Conservation (phyloP, 2,113 vertebrate genomes). For the Sphaerodactylus townsendi region DNA sequence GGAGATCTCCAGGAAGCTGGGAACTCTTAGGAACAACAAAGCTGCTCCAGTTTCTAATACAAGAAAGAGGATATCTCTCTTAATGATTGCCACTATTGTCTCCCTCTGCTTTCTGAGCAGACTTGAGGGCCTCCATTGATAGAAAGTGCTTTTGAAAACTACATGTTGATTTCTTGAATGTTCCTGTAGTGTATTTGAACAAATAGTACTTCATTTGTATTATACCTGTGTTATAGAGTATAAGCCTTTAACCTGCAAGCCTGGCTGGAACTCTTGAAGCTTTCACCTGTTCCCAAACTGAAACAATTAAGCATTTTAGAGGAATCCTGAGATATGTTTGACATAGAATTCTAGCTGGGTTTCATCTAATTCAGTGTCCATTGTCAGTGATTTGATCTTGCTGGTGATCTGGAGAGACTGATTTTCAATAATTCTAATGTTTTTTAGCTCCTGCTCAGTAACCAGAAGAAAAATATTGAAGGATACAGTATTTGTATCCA, state of each 20-base stretch:
- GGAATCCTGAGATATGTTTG: neutral
- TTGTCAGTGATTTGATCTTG: neutral
- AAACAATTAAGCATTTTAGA: neutral
- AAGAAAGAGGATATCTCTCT: neutral
- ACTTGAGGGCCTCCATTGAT: neutral
- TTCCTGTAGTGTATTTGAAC: neutral
- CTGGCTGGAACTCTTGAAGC: neutral
- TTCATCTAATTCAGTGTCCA: neutral
- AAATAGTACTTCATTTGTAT: neutral
- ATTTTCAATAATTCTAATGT: neutral
- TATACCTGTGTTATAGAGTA: neutral
- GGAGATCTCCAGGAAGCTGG: no score
- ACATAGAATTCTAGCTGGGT: neutral
- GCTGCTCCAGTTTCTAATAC: neutral
- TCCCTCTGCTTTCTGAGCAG: neutral
- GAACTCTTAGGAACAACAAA: neutral
- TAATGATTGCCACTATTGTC: neutral
- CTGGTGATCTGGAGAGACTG: neutral
- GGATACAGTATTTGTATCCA: neutral
- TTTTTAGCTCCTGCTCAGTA: neutral
- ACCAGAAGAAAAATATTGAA: no score
- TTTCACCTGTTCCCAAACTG: neutral
- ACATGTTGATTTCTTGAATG: neutral
- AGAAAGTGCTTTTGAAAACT: neutral
- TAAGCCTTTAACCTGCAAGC: neutral